Evolutionary conservation across 2,113 vertebrate genomes (phyloP).

Genomic region (Oceanites oceanicus): DNA sequence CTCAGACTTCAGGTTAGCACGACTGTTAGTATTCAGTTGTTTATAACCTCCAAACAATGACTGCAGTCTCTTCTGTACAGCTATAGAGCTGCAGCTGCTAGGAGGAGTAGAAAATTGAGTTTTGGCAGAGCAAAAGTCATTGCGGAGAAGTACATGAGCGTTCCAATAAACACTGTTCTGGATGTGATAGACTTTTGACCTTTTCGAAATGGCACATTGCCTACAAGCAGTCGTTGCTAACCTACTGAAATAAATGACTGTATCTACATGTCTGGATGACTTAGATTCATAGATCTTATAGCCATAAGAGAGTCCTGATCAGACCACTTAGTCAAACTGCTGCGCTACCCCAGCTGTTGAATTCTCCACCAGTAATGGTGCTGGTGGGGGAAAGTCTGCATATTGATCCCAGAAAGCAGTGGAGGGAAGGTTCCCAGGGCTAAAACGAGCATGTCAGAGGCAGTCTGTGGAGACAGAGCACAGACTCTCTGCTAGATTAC

Average conservation of each 20-base stretch:
- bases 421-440: neutral
- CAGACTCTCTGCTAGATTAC: neutral
- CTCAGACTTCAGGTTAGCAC: neutral
- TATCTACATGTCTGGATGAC: neutral
- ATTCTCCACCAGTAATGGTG: neutral
- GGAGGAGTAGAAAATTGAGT: slow-evolving; percentile 10
- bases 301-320: neutral
- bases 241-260: neutral
- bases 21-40: neutral
- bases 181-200: neutral
- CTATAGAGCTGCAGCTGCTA: slow-evolving; percentile 24
- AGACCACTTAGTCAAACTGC: neutral
- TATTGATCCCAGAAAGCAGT: neutral
- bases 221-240: neutral
- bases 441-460: neutral
- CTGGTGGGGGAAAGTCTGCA: neutral
- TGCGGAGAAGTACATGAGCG: neutral
- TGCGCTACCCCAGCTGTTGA: neutral
- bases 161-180: neutral
- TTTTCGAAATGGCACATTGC: neutral
- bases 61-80: neutral
- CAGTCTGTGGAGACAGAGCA: neutral
- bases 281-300: neutral
- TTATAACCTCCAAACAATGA: neutral
- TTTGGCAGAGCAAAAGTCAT: neutral